Conservation (phyloP, 2,113 vertebrate genomes). For the Romanogobio albipinnatus region DNA sequence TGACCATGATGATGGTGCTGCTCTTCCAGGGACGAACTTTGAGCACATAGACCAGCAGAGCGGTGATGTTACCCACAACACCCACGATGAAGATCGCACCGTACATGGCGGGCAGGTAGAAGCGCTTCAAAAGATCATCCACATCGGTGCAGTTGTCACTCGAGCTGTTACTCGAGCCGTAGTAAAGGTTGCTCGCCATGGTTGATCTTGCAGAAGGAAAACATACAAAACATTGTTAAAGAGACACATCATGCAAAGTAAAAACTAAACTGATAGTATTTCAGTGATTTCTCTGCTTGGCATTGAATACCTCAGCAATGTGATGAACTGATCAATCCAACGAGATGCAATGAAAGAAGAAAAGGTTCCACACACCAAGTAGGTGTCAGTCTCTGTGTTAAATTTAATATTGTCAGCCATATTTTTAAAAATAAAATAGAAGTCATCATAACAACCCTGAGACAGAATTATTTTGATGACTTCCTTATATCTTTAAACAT, state of each 20-base stretch:
- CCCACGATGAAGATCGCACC: conserved; percentile 64
- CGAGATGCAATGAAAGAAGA: too few relatives aligned
- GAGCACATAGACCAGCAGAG: conserved; percentile 61
- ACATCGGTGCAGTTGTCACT: conserved; percentile 54
- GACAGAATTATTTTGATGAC: too few relatives aligned
- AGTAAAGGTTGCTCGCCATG: not conserved
- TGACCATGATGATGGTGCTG: conserved; percentile 75
- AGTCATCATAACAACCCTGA: too few relatives aligned
- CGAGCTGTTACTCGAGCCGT: not conserved
- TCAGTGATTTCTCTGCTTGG: too few relatives aligned
- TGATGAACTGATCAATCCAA: too few relatives aligned
- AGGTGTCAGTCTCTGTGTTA: too few relatives aligned
- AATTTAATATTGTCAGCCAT: too few relatives aligned
- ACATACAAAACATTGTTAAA: not conserved
- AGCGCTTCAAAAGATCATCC: conserved; percentile 51
- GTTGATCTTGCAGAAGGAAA: not conserved
- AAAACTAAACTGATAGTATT: too few relatives aligned
- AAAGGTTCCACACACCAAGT: too few relatives aligned
- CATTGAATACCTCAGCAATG: too few relatives aligned
- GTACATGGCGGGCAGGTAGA: conserved; percentile 66
- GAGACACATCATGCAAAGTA: not conserved
- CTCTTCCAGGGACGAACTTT: conserved; percentile 75
- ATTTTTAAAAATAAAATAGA: too few relatives aligned
- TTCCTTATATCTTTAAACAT: too few relatives aligned
- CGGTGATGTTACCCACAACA: conserved; percentile 63